phyloP scores from a whole-genome alignment of 2,113 vertebrate species.

The Periophthalmus modestus region DNA sequence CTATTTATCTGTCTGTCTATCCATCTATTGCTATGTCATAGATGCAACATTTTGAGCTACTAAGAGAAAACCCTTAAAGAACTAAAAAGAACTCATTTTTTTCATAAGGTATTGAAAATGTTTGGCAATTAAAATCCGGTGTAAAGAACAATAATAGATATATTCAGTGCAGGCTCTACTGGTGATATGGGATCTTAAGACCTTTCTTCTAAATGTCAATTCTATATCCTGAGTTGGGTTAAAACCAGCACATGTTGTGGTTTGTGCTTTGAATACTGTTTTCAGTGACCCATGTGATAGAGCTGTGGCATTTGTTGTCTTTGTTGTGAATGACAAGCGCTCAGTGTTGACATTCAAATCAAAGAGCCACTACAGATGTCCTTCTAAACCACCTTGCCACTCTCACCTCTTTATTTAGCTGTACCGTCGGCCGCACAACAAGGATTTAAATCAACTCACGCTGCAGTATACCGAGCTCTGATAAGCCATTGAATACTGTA shows the following conservation, averaged over 20 bases:
- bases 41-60: too few relatives aligned
- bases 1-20: too few relatives aligned
- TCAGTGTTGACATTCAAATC: constrained; percentile 41
- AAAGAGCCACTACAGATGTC: neutral
- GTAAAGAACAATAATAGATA: neutral
- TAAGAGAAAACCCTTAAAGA: too few relatives aligned
- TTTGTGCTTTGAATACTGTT: neutral
- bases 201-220: constrained; percentile 20
- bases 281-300: constrained; percentile 14
- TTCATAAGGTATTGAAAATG: too few relatives aligned
- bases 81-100: too few relatives aligned
- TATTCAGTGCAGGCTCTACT: neutral
- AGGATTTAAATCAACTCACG: neutral
- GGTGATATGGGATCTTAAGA: constrained; percentile 18
- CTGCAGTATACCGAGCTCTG: neutral
- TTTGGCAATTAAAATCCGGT: too few relatives aligned
- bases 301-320: constrained; percentile 38
- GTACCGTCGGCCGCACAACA: neutral
- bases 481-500: neutral
- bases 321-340: constrained; percentile 32
- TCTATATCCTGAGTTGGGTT: neutral
- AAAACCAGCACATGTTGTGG: constrained; percentile 9
- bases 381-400: constrained; percentile 27
- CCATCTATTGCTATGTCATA: too few relatives aligned
- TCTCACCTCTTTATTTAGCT: constrained; percentile 3